A percentile compares a stretch with the other conserved stretches of the same genome.
Conservation (phyloP, 2,888 invertebrate genomes). For the Caenorhabditis japonica region DNA sequence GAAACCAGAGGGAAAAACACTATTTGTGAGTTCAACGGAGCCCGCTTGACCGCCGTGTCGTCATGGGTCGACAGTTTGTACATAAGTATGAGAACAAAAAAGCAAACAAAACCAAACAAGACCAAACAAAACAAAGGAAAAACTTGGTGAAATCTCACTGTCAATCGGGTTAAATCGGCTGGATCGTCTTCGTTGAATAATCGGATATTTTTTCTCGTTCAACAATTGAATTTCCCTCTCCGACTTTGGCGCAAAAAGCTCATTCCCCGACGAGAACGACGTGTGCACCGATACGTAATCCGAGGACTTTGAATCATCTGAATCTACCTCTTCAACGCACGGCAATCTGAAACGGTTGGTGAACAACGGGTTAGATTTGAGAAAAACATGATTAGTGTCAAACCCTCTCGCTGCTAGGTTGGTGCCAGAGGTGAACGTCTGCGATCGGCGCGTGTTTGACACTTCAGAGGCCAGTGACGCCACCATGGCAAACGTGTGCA, state of each 20-base stretch:
- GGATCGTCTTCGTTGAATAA: conserved; percentile 46
- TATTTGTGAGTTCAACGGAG: too few species aligned
- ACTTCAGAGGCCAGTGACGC: conserved; percentile 56
- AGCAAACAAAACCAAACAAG: conserved; percentile 26
- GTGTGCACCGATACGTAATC: conserved; percentile 58
- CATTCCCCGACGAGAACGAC: conserved; percentile 53
- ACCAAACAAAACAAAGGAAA: conserved; percentile 21
- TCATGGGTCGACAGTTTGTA: too few species aligned
- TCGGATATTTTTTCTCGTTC: conserved; percentile 47
- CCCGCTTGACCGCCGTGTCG: too few species aligned
- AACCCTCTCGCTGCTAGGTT: conserved; percentile 47
- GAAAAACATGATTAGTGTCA: conserved; percentile 27
- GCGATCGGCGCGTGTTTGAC: conserved; percentile 44
- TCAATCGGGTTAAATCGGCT: conserved; percentile 51
- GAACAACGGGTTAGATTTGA: conserved; percentile 15
- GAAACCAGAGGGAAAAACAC: too few species aligned
- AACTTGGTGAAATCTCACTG: conserved; percentile 45
- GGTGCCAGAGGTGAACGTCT: conserved; percentile 43
- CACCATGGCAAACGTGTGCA: conserved; percentile 57
- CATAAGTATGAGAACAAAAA: too few species aligned
- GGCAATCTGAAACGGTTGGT: conserved; percentile 52
- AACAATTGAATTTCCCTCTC: conserved; percentile 33
- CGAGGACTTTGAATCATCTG: conserved; percentile 46
- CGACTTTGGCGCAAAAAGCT: conserved; percentile 38
- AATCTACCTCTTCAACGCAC: conserved; percentile 56